phyloP scores from a whole-genome alignment of 92 coral and sea anemone genomes.

The Palythoa grandiflora region DNA sequence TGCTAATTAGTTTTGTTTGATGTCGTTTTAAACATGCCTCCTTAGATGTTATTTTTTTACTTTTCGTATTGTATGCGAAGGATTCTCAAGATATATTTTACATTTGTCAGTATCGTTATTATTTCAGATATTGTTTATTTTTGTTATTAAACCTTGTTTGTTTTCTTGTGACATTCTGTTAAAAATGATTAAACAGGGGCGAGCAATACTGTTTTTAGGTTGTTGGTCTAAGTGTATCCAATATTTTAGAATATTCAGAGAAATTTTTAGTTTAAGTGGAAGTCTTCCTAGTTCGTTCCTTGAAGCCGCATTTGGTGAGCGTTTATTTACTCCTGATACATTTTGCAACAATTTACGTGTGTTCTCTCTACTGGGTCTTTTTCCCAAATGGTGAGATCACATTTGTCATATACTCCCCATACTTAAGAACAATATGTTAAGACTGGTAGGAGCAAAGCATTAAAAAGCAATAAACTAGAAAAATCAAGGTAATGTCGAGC shows the following conservation, averaged over 20 bases:
- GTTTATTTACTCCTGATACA: slow-evolving; percentile 32
- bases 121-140: no score
- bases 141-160: no score
- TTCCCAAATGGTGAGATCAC: slow-evolving; percentile 47
- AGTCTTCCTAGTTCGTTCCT: slow-evolving; percentile 26
- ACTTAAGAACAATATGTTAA: slow-evolving; percentile 46
- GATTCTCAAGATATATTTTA: no score
- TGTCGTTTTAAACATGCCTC: no score
- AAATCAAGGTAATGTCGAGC: neutral
- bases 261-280: neutral
- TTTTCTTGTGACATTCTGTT: no score
- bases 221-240: neutral
- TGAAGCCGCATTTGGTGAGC: slow-evolving; percentile 33
- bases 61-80: no score
- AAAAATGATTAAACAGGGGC: no score
- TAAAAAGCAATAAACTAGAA: slow-evolving; percentile 9
- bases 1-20: no score
- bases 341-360: slow-evolving; percentile 30
- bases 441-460: slow-evolving; percentile 41
- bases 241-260: neutral
- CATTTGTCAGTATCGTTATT: no score
- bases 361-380: slow-evolving; percentile 51
- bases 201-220: no score
- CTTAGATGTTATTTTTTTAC: no score
- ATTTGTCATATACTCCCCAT: slow-evolving; percentile 54